Evolutionary conservation across 2,797 vertebrate genomes (phyloP), one percentile per base, ranked within the genome.

Genomic region (Neolamprologus multifasciatus): DNA sequence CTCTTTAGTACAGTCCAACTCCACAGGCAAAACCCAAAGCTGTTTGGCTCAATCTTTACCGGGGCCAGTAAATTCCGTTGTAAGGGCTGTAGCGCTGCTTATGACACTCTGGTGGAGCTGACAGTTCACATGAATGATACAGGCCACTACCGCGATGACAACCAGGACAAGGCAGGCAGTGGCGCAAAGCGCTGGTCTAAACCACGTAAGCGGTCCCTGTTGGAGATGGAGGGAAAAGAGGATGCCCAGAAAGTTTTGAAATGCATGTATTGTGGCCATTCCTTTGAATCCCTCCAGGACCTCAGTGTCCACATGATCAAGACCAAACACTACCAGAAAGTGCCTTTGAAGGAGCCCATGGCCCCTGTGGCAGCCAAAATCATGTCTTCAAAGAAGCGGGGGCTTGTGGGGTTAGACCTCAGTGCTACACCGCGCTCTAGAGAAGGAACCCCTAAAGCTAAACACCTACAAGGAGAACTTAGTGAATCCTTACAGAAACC

Each of bases 281-380:
- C 98, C 76, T 99, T 99, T 88, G 99, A 99, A 96, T 99, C 99
- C 29, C 97, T 99, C 78, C 99, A 99, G 95, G 99, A 99, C 93
- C 94, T 99, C 88, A 99, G 99, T 67, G 99, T 99, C 87, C 99
- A 99, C 82, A 99, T 99, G 99, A 99, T 99, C 94, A 99, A 99
- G 96, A 99, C 99, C 82, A 99, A 99, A 98, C 99, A 99, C 96
- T 99, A 99, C 97, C 99, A 99, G 96, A 99, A 99, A 98, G 99
- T 99, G 97, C 99, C 99, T 98, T 98, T 99, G 91, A 99, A 99
- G 96, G 99, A 99, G 94, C 98, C 98, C 14, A 97, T 99, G 96
- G 97, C 97, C 50, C 98, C 98, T 1, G 96, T 99, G 81, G 95
- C 98, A 89, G 96, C 98, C 93, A 99, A 99, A 97, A 97, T 98